Evolutionary conservation across 2,888 invertebrate genomes (phyloP).

Genomic region (Patella pellucida): DNA sequence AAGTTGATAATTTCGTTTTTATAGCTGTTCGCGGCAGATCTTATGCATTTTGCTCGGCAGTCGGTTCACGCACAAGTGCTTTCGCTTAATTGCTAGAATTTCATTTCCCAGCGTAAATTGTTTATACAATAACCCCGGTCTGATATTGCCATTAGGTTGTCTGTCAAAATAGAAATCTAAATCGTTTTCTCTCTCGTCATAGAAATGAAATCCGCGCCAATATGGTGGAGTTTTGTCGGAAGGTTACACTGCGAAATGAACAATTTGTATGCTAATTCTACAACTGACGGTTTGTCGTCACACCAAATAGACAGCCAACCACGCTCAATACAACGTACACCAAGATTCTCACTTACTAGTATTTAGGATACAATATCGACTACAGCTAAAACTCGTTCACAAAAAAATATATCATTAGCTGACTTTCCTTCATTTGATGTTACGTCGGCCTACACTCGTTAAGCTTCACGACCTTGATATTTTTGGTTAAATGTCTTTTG

Average conservation of each 20-base stretch:
- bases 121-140: conserved; percentile 10
- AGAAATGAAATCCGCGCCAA: conserved; percentile 2
- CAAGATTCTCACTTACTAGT: too few species aligned
- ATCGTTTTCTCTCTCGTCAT: not conserved
- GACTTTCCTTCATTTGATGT: too few species aligned
- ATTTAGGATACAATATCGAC: too few species aligned
- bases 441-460: too few species aligned
- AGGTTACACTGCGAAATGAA: not conserved
- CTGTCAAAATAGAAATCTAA: conserved; percentile 3
- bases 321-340: not conserved
- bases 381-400: too few species aligned
- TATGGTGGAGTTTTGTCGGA: conserved; percentile 5
- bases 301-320: not conserved
- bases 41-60: conserved; percentile 8
- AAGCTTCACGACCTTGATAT: too few species aligned
- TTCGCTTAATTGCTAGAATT: conserved; percentile 11
- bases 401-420: too few species aligned
- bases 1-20: conserved; percentile 12
- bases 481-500: too few species aligned
- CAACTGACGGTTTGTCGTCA: conserved; percentile 6
- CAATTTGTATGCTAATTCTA: conserved; percentile 10
- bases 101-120: conserved; percentile 11
- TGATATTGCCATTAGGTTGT: conserved; percentile 7
- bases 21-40: conserved; percentile 5
- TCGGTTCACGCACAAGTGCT: conserved; percentile 10